Evolutionary conservation across 2,113 vertebrate genomes (phyloP), one percentile per base, ranked within the genome.

Genomic region (Coracopsis vasa): DNA sequence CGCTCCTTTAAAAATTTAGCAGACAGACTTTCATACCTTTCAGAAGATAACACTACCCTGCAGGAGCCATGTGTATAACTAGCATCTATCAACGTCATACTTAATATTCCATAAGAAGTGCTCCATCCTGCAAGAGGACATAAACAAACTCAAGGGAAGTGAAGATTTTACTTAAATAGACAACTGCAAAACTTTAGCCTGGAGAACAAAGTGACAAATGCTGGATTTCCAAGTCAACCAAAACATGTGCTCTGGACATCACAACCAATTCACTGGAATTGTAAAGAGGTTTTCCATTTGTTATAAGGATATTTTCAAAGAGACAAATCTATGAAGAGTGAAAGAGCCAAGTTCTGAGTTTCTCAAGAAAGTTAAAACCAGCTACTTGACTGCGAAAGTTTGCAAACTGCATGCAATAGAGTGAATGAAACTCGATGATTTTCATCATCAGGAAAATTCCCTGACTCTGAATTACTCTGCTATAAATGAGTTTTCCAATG

Each of bases 131-230:
- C 78, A 92, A 70, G 28, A 87, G 11, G 56, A 72, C 77, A 74
- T 4, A 64, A 29, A 66, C 24, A 89, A 95, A 92, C 74, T 87
- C 39, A 35, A 51, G 2, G 1, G 80, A 82, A 81, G 21, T 4
- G 7, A 82, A 94, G 65, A 81, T 47, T 72, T 92, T 82, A 94
- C 94, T 92, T 75, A 94, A 92, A 72, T n/a, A 69, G 92, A 93
- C 88, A 90, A 77, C 85, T 80, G 91, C 66, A 81, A 93, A 96
- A 95, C 56, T 93, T 88, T 61, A 77, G 79, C 90, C 88, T 69
- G 58, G 41, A 92, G 70, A 95, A 79, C 14, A 51, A 75, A 94
- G 44, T 69, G 86, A 79, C 41, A 92, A 92, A 92, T 51, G 21
- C 28, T 72, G n/a, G 8, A 90, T 88, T 94, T 94, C 86, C 62